A percentile compares a stretch with the other conserved stretches of the same genome.
Conservation (phyloP, 1,140 invertebrate genomes). For the Maconellicoccus hirsutus region DNA sequence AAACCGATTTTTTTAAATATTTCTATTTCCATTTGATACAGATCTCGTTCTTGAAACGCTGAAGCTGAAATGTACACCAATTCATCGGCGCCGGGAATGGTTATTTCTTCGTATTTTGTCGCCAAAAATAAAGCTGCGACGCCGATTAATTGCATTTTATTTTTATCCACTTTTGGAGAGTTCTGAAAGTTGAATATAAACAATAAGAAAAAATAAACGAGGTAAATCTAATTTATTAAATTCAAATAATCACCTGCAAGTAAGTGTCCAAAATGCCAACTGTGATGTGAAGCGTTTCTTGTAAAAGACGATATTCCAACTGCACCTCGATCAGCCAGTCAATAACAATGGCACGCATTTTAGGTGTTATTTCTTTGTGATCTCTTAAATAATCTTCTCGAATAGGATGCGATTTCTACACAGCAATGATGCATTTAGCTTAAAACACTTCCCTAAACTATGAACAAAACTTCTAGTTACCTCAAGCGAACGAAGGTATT, state of each 20-base stretch:
- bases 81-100: constrained; percentile 72
- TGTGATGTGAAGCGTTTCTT: constrained; percentile 83
- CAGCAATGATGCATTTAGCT: not conserved
- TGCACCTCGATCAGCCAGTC: constrained; percentile 95
- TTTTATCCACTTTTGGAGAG: constrained; percentile 45
- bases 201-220: constrained; percentile 6
- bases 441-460: not conserved
- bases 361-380: constrained; percentile 51
- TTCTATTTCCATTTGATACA: constrained; percentile 70
- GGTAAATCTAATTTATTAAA: constrained; percentile 6
- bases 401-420: constrained; percentile 45
- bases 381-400: constrained; percentile 48
- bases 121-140: constrained; percentile 84
- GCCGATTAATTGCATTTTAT: constrained; percentile 78
- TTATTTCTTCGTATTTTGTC: constrained; percentile 93
- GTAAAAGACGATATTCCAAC: constrained; percentile 68
- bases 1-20: constrained; percentile 67
- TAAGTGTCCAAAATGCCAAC: constrained; percentile 83
- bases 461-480: constrained; percentile 29
- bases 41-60: constrained; percentile 65
- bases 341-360: constrained; percentile 77
- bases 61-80: constrained; percentile 89
- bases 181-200: constrained; percentile 28
- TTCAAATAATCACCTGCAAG: constrained; percentile 56
- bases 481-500: constrained; percentile 62